Conservation (phyloP, 2,888 invertebrate species). For the Petrolisthes manimaculis region DNA sequence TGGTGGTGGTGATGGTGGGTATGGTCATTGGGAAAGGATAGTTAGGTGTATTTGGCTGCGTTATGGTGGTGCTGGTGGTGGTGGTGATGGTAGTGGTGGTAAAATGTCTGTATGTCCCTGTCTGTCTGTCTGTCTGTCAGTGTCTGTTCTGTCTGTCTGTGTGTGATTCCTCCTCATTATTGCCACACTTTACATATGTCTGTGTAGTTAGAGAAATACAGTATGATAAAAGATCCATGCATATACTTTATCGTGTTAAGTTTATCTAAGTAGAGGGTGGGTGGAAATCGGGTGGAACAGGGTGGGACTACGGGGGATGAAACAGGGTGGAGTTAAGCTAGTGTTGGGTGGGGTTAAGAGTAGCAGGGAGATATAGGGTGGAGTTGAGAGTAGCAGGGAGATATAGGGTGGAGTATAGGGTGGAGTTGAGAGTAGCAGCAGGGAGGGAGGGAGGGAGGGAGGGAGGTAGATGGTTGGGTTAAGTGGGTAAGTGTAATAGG, state of each 20-base stretch:
- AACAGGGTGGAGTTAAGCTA: background rate
- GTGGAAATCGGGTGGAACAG: background rate
- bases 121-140: background rate
- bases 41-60: background rate
- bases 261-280: too few relatives aligned
- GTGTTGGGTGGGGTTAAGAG: background rate
- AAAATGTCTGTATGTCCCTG: background rate
- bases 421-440: too few relatives aligned
- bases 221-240: background rate
- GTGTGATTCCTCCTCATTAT: too few relatives aligned
- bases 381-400: conserved; percentile 3
- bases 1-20: background rate
- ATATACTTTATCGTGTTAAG: background rate
- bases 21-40: background rate
- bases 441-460: conserved; percentile 22
- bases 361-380: conserved; percentile 1
- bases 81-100: background rate
- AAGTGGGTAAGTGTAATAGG: too few relatives aligned
- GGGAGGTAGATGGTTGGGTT: background rate
- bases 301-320: background rate
- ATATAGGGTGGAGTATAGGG: background rate
- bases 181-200: too few relatives aligned
- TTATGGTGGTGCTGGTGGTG: background rate
- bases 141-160: too few relatives aligned
- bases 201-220: too few relatives aligned